Evolutionary conservation across 2,888 invertebrate genomes (phyloP), one percentile per base, ranked within the genome.

Genomic region (Acronicta alni): DNA sequence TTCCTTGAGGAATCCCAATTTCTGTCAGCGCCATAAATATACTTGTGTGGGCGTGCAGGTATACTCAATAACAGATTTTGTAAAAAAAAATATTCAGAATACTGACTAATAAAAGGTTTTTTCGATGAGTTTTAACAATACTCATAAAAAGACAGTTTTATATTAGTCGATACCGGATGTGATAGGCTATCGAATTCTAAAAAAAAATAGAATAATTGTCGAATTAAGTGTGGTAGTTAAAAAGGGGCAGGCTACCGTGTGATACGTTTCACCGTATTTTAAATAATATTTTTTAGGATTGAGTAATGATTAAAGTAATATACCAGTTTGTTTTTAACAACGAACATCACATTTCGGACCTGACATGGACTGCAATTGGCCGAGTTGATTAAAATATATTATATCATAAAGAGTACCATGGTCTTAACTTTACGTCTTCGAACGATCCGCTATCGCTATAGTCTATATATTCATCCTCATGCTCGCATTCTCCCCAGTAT

Each of bases 401-500:
- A 6, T n/a, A 14, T 3, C 2, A 14, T 14, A 35, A 35, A 4
- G n/a, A 35, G 35, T 35, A 35, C 35, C 35, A 2, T 35, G 35
- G 35, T 1, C 1, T n/a, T 35, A 35, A 35, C n/a, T 7, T 14
- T 35, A 35, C 35, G 35, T n/a, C n/a, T n/a, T n/a, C 7, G 1
- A n/a, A 35, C 2, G 23, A 8, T 1, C 15, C 43, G 15, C 26
- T n/a, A 16, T 30, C 30, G 12, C 3, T 5, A 20, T 20, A 20
- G 5, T 3, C 2, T 3, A 14, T 9, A 23, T 3, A n/a, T 18
- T 17, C 10, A 1, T 32, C 30, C n/a, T 26, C 17, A 8, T 20
- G 10, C 5, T 12, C n/a, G 16, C 55, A 55, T 10, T 3, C 3
- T 4, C 55, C 55, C 55, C 47, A 42, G 42, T 42, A 8, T 1